Conservation (phyloP, 2,888 invertebrate species). For the Corythucha ciliata region DNA sequence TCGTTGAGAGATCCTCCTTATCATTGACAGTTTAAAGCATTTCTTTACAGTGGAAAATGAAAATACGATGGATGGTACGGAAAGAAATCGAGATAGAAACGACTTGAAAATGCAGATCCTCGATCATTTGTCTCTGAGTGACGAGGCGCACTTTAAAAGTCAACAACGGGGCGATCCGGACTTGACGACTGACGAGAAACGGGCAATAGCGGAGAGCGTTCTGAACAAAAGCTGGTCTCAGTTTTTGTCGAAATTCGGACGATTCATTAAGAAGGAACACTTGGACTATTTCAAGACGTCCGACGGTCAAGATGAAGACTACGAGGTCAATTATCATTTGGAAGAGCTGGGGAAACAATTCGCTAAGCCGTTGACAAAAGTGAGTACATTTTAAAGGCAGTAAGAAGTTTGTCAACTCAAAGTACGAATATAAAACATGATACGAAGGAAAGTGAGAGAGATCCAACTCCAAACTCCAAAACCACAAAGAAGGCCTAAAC, state of each 20-base stretch:
- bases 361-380: constrained; percentile 42
- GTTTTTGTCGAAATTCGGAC: constrained; percentile 71
- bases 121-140: constrained; percentile 51
- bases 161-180: constrained; percentile 73
- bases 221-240: constrained; percentile 55
- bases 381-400: too few species aligned
- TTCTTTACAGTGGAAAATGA: too few species aligned
- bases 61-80: too few species aligned
- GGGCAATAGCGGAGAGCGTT: constrained; percentile 54
- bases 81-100: too few species aligned
- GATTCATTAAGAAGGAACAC: constrained; percentile 56
- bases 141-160: constrained; percentile 63
- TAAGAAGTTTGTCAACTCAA: too few species aligned
- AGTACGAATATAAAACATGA: too few species aligned
- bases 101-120: constrained; percentile 43
- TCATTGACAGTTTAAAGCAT: too few species aligned
- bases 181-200: constrained; percentile 58
- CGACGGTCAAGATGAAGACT: too few species aligned
- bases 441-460: too few species aligned
- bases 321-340: constrained; percentile 55
- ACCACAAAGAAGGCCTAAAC: too few species aligned
- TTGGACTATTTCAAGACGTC: constrained; percentile 56
- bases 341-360: constrained; percentile 51
- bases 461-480: too few species aligned
- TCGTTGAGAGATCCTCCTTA: too few species aligned